phyloP scores from a whole-genome alignment of 2,113 vertebrate genomes.

The Nipponia nippon region DNA sequence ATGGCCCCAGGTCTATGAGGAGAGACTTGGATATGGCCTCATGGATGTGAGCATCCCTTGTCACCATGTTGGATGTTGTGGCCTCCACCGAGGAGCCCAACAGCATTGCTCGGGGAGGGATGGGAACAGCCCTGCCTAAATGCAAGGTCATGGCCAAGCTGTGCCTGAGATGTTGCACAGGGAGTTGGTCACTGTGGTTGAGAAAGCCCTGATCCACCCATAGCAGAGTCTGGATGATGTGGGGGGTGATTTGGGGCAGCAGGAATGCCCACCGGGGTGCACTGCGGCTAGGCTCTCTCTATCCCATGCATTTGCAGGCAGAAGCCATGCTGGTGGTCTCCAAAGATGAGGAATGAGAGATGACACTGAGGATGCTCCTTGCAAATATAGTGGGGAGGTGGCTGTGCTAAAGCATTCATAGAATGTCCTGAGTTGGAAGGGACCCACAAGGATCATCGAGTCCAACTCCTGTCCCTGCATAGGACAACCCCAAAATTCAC shows the following conservation, averaged over 20 bases:
- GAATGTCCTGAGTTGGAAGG: too few species aligned
- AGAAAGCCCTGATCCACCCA: background rate
- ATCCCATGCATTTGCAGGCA: background rate
- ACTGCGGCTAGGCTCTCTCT: background rate
- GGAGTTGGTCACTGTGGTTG: background rate
- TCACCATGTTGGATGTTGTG: background rate
- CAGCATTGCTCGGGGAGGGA: background rate
- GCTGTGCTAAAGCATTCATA: background rate
- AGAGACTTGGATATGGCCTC: background rate
- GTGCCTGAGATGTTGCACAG: background rate
- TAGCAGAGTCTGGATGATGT: background rate
- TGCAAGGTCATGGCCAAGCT: background rate
- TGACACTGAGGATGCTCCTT: background rate
- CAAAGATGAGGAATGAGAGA: background rate
- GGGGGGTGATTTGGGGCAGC: background rate
- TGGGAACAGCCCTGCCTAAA: background rate
- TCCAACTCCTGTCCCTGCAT: too few species aligned
- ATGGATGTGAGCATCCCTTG: background rate
- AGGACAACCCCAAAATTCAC: too few species aligned
- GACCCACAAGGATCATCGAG: too few species aligned
- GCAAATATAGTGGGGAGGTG: too few species aligned
- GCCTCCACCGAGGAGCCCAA: background rate
- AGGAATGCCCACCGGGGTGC: too few species aligned
- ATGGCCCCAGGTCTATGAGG: background rate
- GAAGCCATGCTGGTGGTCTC: accelerated